Conservation (phyloP, 2,888 invertebrate species). For the Cantharis rufa region DNA sequence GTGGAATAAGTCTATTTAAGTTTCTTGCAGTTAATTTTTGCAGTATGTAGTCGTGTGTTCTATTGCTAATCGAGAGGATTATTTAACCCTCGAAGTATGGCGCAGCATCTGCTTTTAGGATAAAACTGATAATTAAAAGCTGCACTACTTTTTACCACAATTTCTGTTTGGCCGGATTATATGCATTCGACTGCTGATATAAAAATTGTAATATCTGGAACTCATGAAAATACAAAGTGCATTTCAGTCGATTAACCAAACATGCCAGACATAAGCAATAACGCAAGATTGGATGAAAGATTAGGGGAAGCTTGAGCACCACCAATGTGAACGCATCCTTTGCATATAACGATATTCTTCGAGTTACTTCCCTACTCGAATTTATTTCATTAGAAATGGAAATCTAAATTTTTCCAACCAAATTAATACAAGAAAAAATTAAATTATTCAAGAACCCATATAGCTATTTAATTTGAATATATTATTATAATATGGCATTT, state of each 20-base stretch:
- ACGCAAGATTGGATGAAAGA: neutral
- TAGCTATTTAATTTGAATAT: neutral
- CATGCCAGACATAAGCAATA: neutral
- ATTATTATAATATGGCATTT: slow-evolving; percentile 4
- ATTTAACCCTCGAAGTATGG: neutral
- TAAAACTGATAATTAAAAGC: neutral
- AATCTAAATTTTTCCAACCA: neutral
- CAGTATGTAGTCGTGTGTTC: neutral
- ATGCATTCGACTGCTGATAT: no score
- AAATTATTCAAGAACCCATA: no score
- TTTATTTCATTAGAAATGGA: neutral
- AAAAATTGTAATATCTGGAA: neutral
- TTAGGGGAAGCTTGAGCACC: neutral
- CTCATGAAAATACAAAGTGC: neutral
- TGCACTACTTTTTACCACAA: neutral
- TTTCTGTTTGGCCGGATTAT: neutral
- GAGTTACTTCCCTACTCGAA: neutral
- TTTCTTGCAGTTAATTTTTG: neutral
- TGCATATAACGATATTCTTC: neutral
- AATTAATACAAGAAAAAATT: neutral
- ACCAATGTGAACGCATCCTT: neutral
- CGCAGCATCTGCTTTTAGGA: neutral
- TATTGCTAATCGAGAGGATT: neutral
- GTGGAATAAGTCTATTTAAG: neutral
- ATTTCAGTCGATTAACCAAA: neutral